A percentile compares a stretch with the other conserved stretches of the same genome.
Conservation (phyloP, 2,113 vertebrate species). For the Galbula dea region DNA sequence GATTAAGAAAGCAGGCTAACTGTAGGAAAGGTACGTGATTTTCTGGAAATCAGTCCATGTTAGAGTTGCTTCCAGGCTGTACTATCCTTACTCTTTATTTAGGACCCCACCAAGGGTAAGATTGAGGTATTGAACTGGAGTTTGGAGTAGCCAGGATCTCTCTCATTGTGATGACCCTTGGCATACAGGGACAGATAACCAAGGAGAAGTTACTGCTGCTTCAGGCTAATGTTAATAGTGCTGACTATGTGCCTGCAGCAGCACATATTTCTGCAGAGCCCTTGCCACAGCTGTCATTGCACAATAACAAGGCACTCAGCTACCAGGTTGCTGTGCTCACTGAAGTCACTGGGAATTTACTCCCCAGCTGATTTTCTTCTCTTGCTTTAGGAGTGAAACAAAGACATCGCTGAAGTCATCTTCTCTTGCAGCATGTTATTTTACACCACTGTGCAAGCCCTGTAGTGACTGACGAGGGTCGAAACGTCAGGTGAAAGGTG, state of each 20-base stretch:
- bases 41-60: not conserved
- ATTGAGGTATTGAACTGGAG: not conserved
- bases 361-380: not conserved
- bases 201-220: not conserved
- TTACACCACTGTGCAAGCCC: not conserved
- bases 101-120: not conserved
- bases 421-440: not conserved
- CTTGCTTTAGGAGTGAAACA: not conserved
- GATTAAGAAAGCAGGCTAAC: not conserved
- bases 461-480: no score
- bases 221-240: not conserved
- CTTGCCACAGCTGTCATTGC: not conserved
- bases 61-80: not conserved
- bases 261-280: not conserved
- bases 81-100: not conserved
- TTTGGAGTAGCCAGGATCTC: not conserved
- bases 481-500: no score
- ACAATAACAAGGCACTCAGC: not conserved
- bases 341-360: not conserved
- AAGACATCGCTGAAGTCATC: not conserved
- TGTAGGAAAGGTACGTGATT: not conserved
- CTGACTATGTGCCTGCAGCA: not conserved
- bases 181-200: not conserved
- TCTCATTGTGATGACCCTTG: not conserved
- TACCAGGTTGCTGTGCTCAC: not conserved